These are phyloP conservation scores for Phthorimaea operculella DNA, from an alignment of 1,140 invertebrate genomes.

Conservation along the genomic window DNA sequence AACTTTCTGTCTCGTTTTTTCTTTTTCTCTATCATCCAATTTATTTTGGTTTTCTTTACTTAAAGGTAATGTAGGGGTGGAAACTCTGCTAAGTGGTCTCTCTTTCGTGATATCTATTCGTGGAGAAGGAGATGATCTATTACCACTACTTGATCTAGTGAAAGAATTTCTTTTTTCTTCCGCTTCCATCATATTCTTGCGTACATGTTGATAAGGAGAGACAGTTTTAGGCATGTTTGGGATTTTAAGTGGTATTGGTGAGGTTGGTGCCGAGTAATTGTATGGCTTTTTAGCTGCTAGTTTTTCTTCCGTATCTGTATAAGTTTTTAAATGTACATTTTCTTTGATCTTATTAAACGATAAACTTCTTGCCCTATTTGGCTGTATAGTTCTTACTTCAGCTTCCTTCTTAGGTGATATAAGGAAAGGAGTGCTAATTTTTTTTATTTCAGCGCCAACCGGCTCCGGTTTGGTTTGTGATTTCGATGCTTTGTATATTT, in stretches of 20 bases:
- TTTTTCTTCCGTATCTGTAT: background rate
- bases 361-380: conserved; percentile 54
- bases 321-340: background rate
- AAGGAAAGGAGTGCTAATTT: conserved; percentile 57
- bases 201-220: conserved; percentile 53
- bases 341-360: conserved; percentile 36
- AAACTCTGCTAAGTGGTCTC: conserved; percentile 1
- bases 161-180: conserved; percentile 53
- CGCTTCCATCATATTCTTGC: conserved; percentile 46
- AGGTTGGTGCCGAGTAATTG: conserved; percentile 58
- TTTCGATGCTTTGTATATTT: conserved; percentile 48
- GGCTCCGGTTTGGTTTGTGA: conserved; percentile 42
- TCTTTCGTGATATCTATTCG: conserved; percentile 13
- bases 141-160: conserved; percentile 30
- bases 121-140: conserved; percentile 30
- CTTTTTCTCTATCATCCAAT: conserved; percentile 32
- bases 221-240: conserved; percentile 52
- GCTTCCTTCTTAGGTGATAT: conserved; percentile 65
- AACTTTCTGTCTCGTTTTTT: conserved; percentile 66
- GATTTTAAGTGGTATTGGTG: conserved; percentile 47
- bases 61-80: conserved; percentile 8
- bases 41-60: conserved; percentile 17
- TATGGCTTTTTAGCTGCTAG: conserved; percentile 38
- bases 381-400: conserved; percentile 55
- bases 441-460: conserved; percentile 62